Evolutionary conservation across 2,113 vertebrate species (phyloP).

Genomic region (Hippopotamus amphibius): DNA sequence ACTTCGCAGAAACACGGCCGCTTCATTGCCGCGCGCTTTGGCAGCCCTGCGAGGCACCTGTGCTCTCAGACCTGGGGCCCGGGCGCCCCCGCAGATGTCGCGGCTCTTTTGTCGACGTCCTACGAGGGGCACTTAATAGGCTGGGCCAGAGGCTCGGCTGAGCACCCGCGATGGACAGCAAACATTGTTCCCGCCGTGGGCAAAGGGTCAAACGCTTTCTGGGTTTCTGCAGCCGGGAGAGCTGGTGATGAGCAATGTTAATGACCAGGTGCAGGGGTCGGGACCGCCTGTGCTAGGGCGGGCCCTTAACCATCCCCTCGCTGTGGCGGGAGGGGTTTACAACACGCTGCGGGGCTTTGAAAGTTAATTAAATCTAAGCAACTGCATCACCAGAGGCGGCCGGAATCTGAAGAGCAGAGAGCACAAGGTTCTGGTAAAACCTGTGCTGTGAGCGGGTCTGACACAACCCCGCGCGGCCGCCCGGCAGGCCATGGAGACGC

Average conservation of each 20-base stretch:
- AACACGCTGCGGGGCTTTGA: conserved; percentile 80
- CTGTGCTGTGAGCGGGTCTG: conserved; percentile 61
- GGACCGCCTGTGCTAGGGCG: conserved; percentile 84
- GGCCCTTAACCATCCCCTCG: conserved; percentile 84
- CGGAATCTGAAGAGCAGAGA: conserved; percentile 62
- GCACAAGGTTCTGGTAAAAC: conserved; percentile 67
- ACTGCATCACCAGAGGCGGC: conserved; percentile 62
- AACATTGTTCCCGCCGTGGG: conserved; percentile 89
- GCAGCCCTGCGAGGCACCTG: conserved; percentile 87
- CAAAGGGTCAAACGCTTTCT: conserved; percentile 89
- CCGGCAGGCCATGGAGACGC: not conserved
- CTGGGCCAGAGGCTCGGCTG: conserved; percentile 85
- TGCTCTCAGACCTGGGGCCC: conserved; percentile 86
- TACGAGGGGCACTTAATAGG: conserved; percentile 89
- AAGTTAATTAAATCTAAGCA: conserved; percentile 82
- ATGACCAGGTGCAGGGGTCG: conserved; percentile 93
- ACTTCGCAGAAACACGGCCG: not conserved
- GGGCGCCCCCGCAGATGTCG: conserved; percentile 87
- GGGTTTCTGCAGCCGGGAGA: conserved; percentile 86
- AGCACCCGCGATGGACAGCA: conserved; percentile 89
- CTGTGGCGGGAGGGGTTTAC: conserved; percentile 75
- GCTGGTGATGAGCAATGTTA: conserved; percentile 95
- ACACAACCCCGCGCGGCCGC: not conserved
- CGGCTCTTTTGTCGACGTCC: conserved; percentile 88
- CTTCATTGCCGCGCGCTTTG: conserved; percentile 73